Conservation (phyloP, 2,888 invertebrate species). For the Phymatocera aterrima region DNA sequence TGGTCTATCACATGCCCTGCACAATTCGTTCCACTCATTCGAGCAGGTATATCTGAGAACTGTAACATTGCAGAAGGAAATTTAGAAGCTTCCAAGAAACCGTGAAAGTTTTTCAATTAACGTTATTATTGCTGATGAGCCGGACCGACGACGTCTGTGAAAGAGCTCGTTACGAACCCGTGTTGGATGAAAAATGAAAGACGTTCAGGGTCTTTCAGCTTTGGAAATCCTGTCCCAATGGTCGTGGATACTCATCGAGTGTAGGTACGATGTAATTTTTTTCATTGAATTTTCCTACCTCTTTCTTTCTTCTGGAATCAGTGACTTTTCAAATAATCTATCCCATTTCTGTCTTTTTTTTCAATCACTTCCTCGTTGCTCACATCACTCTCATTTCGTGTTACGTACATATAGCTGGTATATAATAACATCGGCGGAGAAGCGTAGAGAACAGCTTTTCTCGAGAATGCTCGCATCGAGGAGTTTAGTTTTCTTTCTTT, state of each 20-base stretch:
- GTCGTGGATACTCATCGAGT: background rate
- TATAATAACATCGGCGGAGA: background rate
- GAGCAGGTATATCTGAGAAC: too few species aligned
- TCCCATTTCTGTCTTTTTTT: too few species aligned
- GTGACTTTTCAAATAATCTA: too few species aligned
- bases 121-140: slow-evolving; percentile 34
- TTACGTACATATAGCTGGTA: too few species aligned
- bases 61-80: background rate
- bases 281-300: background rate
- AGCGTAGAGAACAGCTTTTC: background rate
- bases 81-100: background rate
- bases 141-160: background rate
- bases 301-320: too few species aligned
- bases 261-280: background rate
- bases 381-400: too few species aligned
- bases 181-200: background rate
- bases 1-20: too few species aligned
- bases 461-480: background rate
- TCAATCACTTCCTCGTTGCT: too few species aligned
- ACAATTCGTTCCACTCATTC: background rate
- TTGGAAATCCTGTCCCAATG: background rate
- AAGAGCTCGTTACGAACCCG: slow-evolving; percentile 12
- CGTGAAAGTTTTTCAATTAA: slow-evolving; percentile 15
- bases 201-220: background rate
- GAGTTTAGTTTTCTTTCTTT: background rate